Evolutionary conservation across 2,888 invertebrate species (phyloP), one percentile per base, ranked within the genome.

Genomic region (Ormia ochracea): DNA sequence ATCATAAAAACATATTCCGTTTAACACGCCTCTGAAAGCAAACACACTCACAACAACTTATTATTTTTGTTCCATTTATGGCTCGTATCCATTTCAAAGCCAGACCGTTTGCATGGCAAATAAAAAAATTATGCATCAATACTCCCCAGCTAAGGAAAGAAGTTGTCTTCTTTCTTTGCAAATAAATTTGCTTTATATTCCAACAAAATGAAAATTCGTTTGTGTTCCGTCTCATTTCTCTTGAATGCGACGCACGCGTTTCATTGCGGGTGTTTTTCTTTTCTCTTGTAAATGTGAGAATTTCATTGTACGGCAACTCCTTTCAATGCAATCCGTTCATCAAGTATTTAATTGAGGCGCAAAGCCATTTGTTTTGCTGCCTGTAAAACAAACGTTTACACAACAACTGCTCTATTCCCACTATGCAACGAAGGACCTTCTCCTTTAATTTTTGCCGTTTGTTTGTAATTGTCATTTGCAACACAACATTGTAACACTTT

Each of bases 331-430:
- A 61, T 70, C 69, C 77, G 58, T 65, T 65, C 36, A 12, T 7
- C 26, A 6, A 41, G 19, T 50, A 33, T 45, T 7, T 36, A 17
- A 31, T 17, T 56, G 31, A 28, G 61, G 50, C 17, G 36, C 72
- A 73, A 48, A 48, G 69, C 59, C 78, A 70, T 23, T 61, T 65
- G 76, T 65, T 78, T 33, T 26, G 45, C 45, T 61, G 50, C 6
- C 38, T 59, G 50, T 58, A 23, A 58, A 58, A 68, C 31, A 56
- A 69, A 76, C 33, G 59, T 43, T 38, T 54, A 41, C 12, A 56
- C 21, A 83, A 56, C 85, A 83, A 85, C 84, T 84, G 86, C 85
- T 84, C 50, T 82, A 84, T 84, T 85, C 87, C 86, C 85, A 85
- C 81, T 84, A 63, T 17, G 56, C 26, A 43, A 74, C 58, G 10